These are phyloP conservation scores for Ridgeia piscesae DNA, from an alignment of 1,140 invertebrate species.

Conservation along the genomic window DNA sequence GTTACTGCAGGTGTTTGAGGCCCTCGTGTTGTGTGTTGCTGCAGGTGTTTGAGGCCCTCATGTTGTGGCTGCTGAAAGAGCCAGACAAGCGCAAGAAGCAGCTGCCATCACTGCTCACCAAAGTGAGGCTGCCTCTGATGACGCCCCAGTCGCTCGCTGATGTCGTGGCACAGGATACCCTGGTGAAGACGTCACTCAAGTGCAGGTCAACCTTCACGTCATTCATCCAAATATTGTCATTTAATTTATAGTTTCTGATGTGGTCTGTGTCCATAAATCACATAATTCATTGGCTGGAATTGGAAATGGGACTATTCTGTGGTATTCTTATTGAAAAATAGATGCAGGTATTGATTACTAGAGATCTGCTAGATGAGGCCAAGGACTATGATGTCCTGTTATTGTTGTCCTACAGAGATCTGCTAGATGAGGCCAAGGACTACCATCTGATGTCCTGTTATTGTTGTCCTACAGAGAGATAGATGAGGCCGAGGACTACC, in stretches of 20 bases:
- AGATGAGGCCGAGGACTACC: too few relatives aligned
- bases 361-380: too few relatives aligned
- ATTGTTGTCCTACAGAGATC: constrained; percentile 43
- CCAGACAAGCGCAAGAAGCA: constrained; percentile 62
- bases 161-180: constrained; percentile 78
- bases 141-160: constrained; percentile 82
- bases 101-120: constrained; percentile 73
- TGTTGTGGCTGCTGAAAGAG: constrained; percentile 79
- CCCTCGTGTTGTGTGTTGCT: too few relatives aligned
- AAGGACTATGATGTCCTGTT: too few relatives aligned
- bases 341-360: too few relatives aligned
- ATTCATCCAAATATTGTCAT: neutral
- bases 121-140: constrained; percentile 78
- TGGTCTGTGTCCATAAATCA: neutral
- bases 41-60: constrained; percentile 81
- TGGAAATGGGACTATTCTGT: too few relatives aligned
- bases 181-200: constrained; percentile 63
- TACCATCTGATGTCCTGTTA: constrained; percentile 43
- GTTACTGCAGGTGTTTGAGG: neutral
- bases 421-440: constrained; percentile 55
- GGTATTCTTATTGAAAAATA: too few relatives aligned
- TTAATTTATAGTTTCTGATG: neutral
- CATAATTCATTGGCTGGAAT: neutral
- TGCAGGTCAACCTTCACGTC: constrained; percentile 53
- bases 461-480: constrained; percentile 43